Conservation (phyloP, 2,888 invertebrate species). For the Smittia sp. region DNA sequence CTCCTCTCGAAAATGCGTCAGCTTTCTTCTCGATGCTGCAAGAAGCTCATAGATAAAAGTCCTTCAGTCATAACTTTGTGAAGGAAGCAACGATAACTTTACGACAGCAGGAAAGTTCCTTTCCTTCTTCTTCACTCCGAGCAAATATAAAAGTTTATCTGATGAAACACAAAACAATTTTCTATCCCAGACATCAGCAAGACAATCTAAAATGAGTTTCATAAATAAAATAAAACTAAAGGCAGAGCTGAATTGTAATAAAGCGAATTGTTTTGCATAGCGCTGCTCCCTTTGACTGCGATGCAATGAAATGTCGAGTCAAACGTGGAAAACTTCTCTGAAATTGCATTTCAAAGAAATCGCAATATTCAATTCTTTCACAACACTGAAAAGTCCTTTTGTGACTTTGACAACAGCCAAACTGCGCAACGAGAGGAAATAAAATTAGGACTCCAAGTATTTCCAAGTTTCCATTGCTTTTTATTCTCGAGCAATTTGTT, state of each 20-base stretch:
- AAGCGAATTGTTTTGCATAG: no score
- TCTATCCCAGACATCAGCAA: neutral
- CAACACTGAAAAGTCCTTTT: no score
- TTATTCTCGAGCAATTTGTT: neutral
- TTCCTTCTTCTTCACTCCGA: neutral
- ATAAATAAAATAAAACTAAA: neutral
- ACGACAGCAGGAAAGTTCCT: no score
- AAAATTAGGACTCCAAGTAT: neutral
- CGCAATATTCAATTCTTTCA: neutral
- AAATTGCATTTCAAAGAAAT: neutral
- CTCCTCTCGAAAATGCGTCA: neutral
- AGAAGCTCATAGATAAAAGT: no score
- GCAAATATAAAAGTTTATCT: neutral
- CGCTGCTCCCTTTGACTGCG: no score
- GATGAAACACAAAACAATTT: slow-evolving; percentile 12
- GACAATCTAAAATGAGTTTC: slow-evolving; percentile 10
- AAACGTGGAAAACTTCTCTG: neutral
- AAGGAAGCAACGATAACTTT: no score
- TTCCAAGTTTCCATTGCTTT: neutral
- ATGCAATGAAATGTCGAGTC: no score
- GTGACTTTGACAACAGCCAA: neutral
- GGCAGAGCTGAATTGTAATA: neutral
- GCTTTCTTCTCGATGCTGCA: no score
- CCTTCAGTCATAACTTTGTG: no score
- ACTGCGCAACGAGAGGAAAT: neutral